Evolutionary conservation across 2,888 invertebrate genomes (phyloP), one percentile per base, ranked within the genome.

Genomic region (Eupithecia vulgata): DNA sequence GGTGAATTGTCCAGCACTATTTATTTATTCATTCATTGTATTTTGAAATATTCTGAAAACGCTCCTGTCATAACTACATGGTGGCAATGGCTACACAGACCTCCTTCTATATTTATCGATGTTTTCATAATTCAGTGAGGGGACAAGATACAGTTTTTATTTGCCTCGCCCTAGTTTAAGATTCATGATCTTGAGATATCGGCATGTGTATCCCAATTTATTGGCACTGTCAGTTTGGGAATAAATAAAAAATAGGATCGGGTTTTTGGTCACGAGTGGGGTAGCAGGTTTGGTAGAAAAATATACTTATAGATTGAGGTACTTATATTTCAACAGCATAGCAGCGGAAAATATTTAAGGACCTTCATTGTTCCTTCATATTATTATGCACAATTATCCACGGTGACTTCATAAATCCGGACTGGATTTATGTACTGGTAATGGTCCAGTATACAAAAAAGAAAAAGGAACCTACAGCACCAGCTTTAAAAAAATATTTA

Each of bases 141-240:
- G 88, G 88, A 83, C 79, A 79, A 81, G 82, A 85, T 86, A 85
- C 89, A 87, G 86, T 88, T 91, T 91, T 93, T 92, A 91, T 91
- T 91, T 88, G 85, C 85, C 84, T 81, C 85, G 81, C 81, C 85
- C 85, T 90, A 85, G 85, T 93, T 90, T 89, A 92, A 90, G 89
- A 93, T 93, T 93, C 92, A 93, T 92, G 93, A 90, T 87, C 87
- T 87, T 89, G 90, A 91, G 88, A 87, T 89, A 91, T 91, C 84
- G 89, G 84, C 76, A 82, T 82, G 79, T 77, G 74, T 82, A 70
- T 65, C 65, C 65, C 65, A 65, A 65, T 65, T 82, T 85, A 83
- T 81, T 80, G 73, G 80, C 82, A 81, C 81, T 79, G 74, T 73
- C 81, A 76, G 76, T 76, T 79, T 81, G 81, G 80, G 76, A 72